phyloP scores from a whole-genome alignment of 2,888 invertebrate species.

The Cephus pygmeus region DNA sequence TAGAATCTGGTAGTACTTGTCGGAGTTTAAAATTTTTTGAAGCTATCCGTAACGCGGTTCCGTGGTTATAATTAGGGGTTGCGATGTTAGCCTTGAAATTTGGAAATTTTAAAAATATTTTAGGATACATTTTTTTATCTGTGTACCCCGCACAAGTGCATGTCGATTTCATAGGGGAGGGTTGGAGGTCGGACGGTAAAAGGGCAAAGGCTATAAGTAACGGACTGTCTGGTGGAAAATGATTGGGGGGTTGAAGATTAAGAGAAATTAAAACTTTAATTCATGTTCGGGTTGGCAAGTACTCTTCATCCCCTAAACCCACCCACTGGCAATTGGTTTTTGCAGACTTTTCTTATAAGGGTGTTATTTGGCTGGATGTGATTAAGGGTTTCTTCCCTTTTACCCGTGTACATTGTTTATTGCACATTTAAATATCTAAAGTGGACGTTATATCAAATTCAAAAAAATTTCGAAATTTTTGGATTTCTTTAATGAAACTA shows the following conservation, averaged over 20 bases:
- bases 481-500: neutral
- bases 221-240: slow-evolving; percentile 62
- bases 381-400: neutral
- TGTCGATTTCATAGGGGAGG: slow-evolving; percentile 52
- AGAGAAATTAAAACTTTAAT: slow-evolving; percentile 67
- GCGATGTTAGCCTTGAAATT: neutral
- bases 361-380: neutral
- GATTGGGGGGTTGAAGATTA: slow-evolving; percentile 61
- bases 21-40: neutral
- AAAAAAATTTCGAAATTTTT: neutral
- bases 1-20: neutral
- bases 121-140: no score
- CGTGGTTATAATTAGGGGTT: neutral
- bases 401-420: neutral
- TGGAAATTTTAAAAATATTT: neutral
- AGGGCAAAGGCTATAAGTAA: slow-evolving; percentile 64
- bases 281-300: slow-evolving; percentile 56
- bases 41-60: neutral
- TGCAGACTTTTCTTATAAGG: neutral
- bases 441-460: neutral
- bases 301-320: neutral
- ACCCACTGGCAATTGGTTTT: neutral
- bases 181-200: slow-evolving; percentile 51
- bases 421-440: neutral
- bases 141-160: slow-evolving; percentile 44